Conservation (phyloP, 2,113 vertebrate species). For the Alosa alosa region DNA sequence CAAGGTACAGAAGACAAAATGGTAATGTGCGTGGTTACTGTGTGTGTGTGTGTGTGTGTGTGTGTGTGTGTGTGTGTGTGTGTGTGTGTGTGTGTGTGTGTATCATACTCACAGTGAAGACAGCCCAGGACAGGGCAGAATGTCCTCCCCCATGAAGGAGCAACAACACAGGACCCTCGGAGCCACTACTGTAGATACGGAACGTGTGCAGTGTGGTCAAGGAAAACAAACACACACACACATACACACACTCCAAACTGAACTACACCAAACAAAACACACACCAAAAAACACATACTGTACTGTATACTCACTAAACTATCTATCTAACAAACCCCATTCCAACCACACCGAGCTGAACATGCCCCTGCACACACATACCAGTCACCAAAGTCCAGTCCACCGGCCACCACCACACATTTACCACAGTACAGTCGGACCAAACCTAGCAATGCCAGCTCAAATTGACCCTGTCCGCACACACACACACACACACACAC, state of each 20-base stretch:
- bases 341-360: background rate
- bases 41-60: background rate
- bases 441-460: background rate
- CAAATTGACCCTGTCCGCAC: background rate
- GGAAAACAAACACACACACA: conserved; percentile 48
- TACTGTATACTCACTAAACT: background rate
- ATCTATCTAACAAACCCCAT: background rate
- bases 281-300: background rate
- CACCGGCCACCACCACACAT: background rate
- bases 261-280: background rate
- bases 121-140: conserved; percentile 97
- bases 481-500: background rate
- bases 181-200: conserved; percentile 93
- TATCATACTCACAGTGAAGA: conserved; percentile 84
- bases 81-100: background rate
- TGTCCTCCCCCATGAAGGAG: conserved; percentile 94
- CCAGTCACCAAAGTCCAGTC: background rate
- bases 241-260: background rate
- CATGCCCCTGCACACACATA: background rate
- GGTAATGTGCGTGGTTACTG: too few relatives aligned
- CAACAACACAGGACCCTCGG: conserved; percentile 87
- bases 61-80: background rate
- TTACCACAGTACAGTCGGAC: background rate
- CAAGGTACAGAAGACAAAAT: too few relatives aligned
- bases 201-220: conserved; percentile 91